Evolutionary conservation across 53 echinoderm and acorn worm species (phyloP).

Genomic region (Glandiceps talaboti): DNA sequence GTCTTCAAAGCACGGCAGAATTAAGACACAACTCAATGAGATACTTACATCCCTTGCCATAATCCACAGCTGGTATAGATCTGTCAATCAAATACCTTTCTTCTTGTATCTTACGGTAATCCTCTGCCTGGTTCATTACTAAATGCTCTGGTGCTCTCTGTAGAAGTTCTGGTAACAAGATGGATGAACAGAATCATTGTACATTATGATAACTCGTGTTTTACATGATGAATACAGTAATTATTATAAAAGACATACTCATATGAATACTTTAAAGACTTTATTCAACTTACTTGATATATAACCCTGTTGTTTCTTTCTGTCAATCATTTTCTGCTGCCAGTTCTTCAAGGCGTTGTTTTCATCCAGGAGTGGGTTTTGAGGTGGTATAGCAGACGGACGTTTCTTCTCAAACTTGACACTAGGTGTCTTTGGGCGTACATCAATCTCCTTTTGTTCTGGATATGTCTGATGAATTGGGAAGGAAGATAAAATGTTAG

Average conservation of each 20-base stretch:
- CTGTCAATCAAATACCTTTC: slow-evolving; percentile 82
- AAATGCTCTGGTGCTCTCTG: slow-evolving; percentile 60
- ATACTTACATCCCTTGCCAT: slow-evolving; percentile 99
- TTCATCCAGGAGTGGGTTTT: slow-evolving; percentile 85
- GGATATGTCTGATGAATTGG: not conserved
- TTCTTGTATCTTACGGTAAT: slow-evolving; percentile 76
- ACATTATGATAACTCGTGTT: too few relatives aligned
- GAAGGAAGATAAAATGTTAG: too few relatives aligned
- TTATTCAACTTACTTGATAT: slow-evolving; percentile 98
- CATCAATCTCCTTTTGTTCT: slow-evolving; percentile 14
- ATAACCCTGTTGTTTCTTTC: slow-evolving; percentile 85
- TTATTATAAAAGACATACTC: too few relatives aligned
- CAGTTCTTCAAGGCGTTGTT: slow-evolving; percentile 85
- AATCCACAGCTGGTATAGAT: slow-evolving; percentile 86
- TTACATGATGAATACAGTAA: too few relatives aligned
- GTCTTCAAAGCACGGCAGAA: too few relatives aligned
- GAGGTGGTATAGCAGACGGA: slow-evolving; percentile 29
- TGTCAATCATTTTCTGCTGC: slow-evolving; percentile 89
- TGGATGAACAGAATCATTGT: too few relatives aligned
- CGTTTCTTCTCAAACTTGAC: slow-evolving; percentile 49
- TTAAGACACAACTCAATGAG: too few relatives aligned
- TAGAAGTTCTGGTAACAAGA: slow-evolving; percentile 67
- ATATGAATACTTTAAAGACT: too few relatives aligned
- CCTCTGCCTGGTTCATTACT: slow-evolving; percentile 91
- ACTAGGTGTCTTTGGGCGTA: slow-evolving; percentile 66